Evolutionary conservation across 2,888 invertebrate genomes (phyloP).

Genomic region (Petrolisthes cinctipes): DNA sequence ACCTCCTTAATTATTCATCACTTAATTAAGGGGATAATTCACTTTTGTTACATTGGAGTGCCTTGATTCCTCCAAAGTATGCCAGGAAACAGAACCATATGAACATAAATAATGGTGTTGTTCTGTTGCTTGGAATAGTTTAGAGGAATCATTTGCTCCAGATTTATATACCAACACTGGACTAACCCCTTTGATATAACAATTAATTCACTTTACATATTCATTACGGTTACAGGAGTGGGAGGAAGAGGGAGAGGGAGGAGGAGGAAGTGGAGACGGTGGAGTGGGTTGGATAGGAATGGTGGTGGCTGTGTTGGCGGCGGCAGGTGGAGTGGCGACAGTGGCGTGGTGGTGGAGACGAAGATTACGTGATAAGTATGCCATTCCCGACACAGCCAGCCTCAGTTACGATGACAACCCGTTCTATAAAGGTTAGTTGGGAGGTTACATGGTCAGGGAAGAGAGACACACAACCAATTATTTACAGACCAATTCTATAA

Average conservation of each 20-base stretch:
- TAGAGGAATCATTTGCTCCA: no score
- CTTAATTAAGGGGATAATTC: no score
- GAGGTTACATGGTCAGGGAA: not conserved
- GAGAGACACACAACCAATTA: not conserved
- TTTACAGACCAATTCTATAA: no score
- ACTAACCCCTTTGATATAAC: no score
- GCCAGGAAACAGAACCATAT: no score
- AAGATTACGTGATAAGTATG: not conserved
- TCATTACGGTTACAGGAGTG: not conserved
- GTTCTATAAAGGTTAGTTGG: not conserved
- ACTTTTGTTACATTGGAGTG: no score
- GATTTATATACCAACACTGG: no score
- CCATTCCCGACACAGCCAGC: not conserved
- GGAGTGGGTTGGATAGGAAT: not conserved
- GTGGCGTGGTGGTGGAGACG: not conserved
- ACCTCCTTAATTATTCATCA: no score
- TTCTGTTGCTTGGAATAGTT: no score
- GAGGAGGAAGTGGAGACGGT: not conserved
- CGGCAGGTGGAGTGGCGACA: not conserved
- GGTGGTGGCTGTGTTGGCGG: not conserved
- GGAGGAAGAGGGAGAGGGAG: not conserved
- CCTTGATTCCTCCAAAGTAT: no score
- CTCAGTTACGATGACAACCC: not conserved
- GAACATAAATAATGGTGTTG: no score
- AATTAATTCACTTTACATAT: no score